Base-by-base conservation (phyloP, 1,140 invertebrate species). In the Drosophila navojoa region DNA sequence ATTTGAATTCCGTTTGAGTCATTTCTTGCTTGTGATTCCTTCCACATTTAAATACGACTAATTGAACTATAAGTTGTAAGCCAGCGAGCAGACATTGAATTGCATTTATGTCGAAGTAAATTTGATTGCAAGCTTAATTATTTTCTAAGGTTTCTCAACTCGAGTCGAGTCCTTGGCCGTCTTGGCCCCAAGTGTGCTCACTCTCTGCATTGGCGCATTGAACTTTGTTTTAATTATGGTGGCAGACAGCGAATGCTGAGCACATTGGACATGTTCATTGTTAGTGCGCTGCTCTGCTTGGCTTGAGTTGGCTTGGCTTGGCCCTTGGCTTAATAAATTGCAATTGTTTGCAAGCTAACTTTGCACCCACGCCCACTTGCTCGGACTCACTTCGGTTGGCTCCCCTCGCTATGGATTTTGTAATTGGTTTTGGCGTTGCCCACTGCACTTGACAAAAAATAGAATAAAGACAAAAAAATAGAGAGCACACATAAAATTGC, bases 191-290 rank as follows among this genome's bases (percentile, higher is more conserved):
- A 59, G 38, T 27, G 29, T 47, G 58, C 22, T 55, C 44, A 45
- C 27, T 63, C 71, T 68, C 81, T 70, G 66, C 55, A 55, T 62
- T 64, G 59, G 77, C 79, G 80, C 84, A 89, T 82, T 82, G 79
- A 89, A 89, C 84, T 84, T 84, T 77, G 73, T 84, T 89, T 89
- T 89, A 89, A 89, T 89, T 89, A 89, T 80, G 73, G 53, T 73
- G 52, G 29, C 79, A 71, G 76, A 77, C 59, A 66, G 59, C 58
- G 45, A 61, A 47, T 22, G 27, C 49, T 75, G 73, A 63, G 54
- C 76, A 71, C 79, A 84, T 81, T 60, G 75, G 69, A 81, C 81
- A 84, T 71, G 73, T 54, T 77, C 84, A 77, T 89, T 87, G 79
- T 89, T 75, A 71, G 79, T 70, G 79, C 70, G 74, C 61, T 67